phyloP scores from a whole-genome alignment of 2,797 vertebrate genomes.

The Myiotriccus ornatus region DNA sequence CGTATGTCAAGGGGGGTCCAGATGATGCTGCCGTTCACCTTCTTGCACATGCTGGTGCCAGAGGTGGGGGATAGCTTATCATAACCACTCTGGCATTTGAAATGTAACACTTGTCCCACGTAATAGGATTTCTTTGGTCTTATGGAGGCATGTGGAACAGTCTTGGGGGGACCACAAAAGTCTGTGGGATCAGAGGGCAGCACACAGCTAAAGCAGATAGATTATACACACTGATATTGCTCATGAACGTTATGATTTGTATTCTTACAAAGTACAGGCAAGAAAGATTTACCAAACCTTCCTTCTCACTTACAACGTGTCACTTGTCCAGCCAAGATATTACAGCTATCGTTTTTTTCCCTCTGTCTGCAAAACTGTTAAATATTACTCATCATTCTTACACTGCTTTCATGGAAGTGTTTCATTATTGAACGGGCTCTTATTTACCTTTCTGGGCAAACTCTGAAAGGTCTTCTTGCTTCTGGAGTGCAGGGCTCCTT shows the following conservation, averaged over 20 bases:
- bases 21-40: background rate
- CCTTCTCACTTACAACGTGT: background rate
- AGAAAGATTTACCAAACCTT: background rate
- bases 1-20: background rate
- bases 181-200: conserved; percentile 13
- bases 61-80: background rate
- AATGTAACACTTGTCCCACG: conserved; percentile 7
- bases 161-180: conserved; percentile 43
- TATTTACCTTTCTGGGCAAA: background rate
- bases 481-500: background rate
- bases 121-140: accelerated
- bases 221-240: background rate
- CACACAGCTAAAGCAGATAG: background rate
- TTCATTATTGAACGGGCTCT: background rate
- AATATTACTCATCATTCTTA: background rate
- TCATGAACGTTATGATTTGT: background rate
- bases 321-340: background rate
- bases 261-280: background rate
- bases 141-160: conserved; percentile 12
- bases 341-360: background rate
- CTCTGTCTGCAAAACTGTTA: background rate
- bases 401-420: background rate
- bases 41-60: background rate
- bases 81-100: background rate
- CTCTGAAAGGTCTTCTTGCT: background rate